Evolutionary conservation across 2,797 vertebrate genomes (phyloP).

Genomic region (Linurgus olivaceus): DNA sequence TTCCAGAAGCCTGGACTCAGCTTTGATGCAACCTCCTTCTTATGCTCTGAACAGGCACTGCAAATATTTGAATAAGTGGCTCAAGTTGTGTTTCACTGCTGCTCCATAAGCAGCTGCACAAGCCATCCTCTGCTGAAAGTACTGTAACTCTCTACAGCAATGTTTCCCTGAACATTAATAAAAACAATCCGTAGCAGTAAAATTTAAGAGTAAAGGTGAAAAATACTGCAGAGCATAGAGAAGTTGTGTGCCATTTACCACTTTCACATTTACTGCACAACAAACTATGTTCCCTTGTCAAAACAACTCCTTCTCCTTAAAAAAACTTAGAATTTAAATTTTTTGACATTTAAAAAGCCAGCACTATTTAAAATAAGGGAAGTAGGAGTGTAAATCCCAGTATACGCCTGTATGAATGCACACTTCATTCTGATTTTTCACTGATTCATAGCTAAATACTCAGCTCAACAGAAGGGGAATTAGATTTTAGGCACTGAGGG

Average conservation of each 20-base stretch:
- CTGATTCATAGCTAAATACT: slow-evolving; percentile 53
- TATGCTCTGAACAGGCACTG: neutral
- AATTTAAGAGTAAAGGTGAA: slow-evolving; percentile 1
- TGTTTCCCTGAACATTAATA: neutral
- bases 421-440: slow-evolving; percentile 63
- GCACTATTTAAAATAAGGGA: slow-evolving; percentile 45
- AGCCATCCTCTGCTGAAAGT: neutral
- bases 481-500: slow-evolving; percentile 11
- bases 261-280: neutral
- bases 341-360: slow-evolving; percentile 55
- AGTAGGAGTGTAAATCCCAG: slow-evolving; percentile 57
- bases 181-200: neutral
- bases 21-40: neutral
- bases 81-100: neutral
- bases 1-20: neutral
- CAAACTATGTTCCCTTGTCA: slow-evolving; percentile 23
- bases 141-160: neutral
- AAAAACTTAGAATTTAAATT: neutral
- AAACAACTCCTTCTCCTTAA: slow-evolving; percentile 11
- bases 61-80: neutral
- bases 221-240: neutral
- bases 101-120: neutral
- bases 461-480: slow-evolving; percentile 37
- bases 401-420: slow-evolving; percentile 18
- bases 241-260: neutral